phyloP scores from a whole-genome alignment of 2,888 invertebrate genomes.

The Apomyelois bistriatella region DNA sequence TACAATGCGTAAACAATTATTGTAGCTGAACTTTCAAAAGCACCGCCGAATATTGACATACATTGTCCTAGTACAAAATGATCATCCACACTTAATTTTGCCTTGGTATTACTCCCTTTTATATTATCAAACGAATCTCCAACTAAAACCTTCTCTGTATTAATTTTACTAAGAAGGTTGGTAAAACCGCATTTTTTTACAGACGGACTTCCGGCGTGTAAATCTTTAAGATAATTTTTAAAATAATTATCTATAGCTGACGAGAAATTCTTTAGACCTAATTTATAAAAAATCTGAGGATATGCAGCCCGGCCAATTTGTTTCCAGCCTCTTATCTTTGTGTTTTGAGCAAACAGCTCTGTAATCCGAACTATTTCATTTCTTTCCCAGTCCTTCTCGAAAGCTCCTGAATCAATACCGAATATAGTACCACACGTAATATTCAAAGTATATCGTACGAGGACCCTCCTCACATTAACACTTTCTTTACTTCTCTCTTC shows the following conservation, averaged over 20 bases:
- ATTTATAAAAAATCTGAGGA: conserved; percentile 47
- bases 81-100: conserved; percentile 45
- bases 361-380: conserved; percentile 44
- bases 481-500: conserved; percentile 1
- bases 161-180: conserved; percentile 44
- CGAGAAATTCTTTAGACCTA: conserved; percentile 39
- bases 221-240: conserved; percentile 29
- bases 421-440: conserved; percentile 46
- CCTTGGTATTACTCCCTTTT: conserved; percentile 32
- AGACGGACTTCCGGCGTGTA: conserved; percentile 41
- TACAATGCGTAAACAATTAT: conserved; percentile 38
- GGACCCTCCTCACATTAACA: conserved; percentile 34
- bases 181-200: conserved; percentile 48
- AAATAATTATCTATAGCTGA: conserved; percentile 37
- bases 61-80: conserved; percentile 74
- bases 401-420: conserved; percentile 48
- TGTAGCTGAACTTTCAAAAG: conserved; percentile 49
- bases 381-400: conserved; percentile 29
- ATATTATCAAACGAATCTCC: conserved; percentile 45
- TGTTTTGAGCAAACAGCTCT: conserved; percentile 35
- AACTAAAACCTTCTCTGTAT: conserved; percentile 21
- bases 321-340: conserved; percentile 34
- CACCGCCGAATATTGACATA: conserved; percentile 65
- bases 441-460: conserved; percentile 27
- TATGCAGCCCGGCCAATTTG: conserved; percentile 37